phyloP scores from a whole-genome alignment of 2,888 invertebrate species.

The Eristalis intricaria region DNA sequence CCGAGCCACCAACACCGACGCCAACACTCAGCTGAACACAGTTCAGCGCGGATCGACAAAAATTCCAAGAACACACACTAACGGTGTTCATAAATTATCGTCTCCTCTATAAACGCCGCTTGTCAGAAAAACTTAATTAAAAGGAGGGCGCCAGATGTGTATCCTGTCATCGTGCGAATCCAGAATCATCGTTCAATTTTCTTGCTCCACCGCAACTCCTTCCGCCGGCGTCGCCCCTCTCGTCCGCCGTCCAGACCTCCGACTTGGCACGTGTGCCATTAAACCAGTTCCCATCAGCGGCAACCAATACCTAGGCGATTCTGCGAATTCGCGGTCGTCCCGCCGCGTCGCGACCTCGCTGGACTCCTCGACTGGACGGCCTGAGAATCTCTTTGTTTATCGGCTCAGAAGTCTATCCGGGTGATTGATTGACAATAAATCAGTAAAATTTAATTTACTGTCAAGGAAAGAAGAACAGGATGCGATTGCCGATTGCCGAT shows the following conservation, averaged over 20 bases:
- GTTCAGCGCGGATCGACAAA: constrained; percentile 24
- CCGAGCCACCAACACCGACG: background rate
- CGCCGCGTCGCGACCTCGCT: too few species aligned
- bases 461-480: constrained; percentile 42
- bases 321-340: constrained; percentile 3
- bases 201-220: constrained; percentile 19
- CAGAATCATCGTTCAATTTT: constrained; percentile 59
- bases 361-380: too few species aligned
- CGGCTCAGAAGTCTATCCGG: constrained; percentile 25
- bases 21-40: background rate
- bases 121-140: constrained; percentile 64
- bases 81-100: constrained; percentile 58
- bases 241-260: constrained; percentile 42
- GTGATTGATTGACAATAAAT: constrained; percentile 65
- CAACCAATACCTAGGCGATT: constrained; percentile 28
- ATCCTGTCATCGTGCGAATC: constrained; percentile 69
- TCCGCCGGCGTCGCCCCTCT: constrained; percentile 28
- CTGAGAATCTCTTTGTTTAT: constrained; percentile 16
- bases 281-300: constrained; percentile 51
- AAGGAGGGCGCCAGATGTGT: constrained; percentile 70
- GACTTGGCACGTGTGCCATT: constrained; percentile 60
- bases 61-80: constrained; percentile 69
- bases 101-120: constrained; percentile 55
- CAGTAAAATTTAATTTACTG: constrained; percentile 62
- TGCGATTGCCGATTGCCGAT: constrained; percentile 21